Evolutionary conservation across 2,797 vertebrate genomes (phyloP), one percentile per base, ranked within the genome.

Genomic region (Lepidocolaptes lacrymiger): DNA sequence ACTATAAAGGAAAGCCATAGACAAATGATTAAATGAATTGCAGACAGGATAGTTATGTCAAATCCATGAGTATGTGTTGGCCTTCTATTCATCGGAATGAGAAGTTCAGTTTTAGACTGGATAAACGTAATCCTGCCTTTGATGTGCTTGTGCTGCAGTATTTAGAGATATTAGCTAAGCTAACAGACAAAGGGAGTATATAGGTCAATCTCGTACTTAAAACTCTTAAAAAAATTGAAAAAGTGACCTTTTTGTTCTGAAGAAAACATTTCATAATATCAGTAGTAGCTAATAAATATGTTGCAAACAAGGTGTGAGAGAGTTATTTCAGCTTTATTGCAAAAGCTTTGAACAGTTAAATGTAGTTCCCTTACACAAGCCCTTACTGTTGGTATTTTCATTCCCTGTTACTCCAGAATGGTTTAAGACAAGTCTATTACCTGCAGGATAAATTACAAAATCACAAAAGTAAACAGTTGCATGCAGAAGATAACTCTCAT

Each of bases 101-200:
- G 51, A 78, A 92, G 27, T 91, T 97, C 77, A 74, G 18, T 46
- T 94, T 95, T 84, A 87, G 56, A 16, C 77, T 54, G 62, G 63
- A 96, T 94, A 97, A 89, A 62, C 4, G 23, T 94, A 95, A 96
- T 96, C 91, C 85, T 91, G 34, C 36, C 48, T 96, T 96, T 96
- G 67, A 93, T 93, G 87, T 91, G 24, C 28, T 63, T 58, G 34
- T 86, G 66, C 34, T 43, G 37, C 23, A 77, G 30, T 49, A 48
- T 79, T 96, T 85, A 72, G 77, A 89, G 41, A 59, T 67, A 76
- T 24, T 84, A 89, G 78, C 91, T 92, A 71, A 93, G 71, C 55
- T 80, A 81, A 71, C 39, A 71, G 61, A 71, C 66, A 72, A 92
- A 86, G 30, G 14, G 59, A 67, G 69, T 88, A 74, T 85, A 18